These are phyloP conservation scores for Eupsilia transversa DNA, from an alignment of 2,888 invertebrate species.

Conservation along the genomic window DNA sequence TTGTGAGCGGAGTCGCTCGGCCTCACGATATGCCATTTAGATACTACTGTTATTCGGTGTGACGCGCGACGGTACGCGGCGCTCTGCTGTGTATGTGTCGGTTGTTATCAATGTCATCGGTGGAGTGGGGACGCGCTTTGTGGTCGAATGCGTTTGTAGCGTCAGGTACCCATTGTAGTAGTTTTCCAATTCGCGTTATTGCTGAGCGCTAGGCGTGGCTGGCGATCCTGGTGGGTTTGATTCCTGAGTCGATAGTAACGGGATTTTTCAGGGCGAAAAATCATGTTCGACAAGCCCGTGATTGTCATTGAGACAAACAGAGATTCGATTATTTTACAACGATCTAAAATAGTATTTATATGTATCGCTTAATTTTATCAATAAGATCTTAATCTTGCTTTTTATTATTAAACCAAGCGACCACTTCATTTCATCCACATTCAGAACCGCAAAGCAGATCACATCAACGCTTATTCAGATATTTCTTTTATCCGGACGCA, in stretches of 20 bases:
- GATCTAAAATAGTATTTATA: background rate
- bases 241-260: background rate
- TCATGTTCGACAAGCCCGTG: background rate
- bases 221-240: background rate
- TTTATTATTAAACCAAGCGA: background rate
- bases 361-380: background rate
- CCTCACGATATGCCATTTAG: slow-evolving; percentile 65
- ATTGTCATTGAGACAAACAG: background rate
- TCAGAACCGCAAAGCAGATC: slow-evolving; percentile 37
- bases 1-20: slow-evolving; percentile 69
- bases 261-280: background rate
- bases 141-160: slow-evolving; percentile 41
- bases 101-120: slow-evolving; percentile 55
- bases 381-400: background rate
- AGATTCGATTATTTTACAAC: too few species aligned
- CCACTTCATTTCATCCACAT: slow-evolving; percentile 14
- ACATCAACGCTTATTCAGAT: slow-evolving; percentile 55
- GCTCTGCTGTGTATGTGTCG: slow-evolving; percentile 13
- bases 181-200: slow-evolving; percentile 51
- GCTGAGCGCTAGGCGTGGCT: background rate
- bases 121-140: slow-evolving; percentile 42
- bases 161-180: slow-evolving; percentile 40
- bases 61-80: slow-evolving; percentile 16
- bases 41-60: slow-evolving; percentile 56
- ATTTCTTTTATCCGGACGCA: slow-evolving; percentile 48